Evolutionary conservation across 2,797 vertebrate genomes (phyloP), one percentile per base, ranked within the genome.

Genomic region (Malacoctenus gilli): DNA sequence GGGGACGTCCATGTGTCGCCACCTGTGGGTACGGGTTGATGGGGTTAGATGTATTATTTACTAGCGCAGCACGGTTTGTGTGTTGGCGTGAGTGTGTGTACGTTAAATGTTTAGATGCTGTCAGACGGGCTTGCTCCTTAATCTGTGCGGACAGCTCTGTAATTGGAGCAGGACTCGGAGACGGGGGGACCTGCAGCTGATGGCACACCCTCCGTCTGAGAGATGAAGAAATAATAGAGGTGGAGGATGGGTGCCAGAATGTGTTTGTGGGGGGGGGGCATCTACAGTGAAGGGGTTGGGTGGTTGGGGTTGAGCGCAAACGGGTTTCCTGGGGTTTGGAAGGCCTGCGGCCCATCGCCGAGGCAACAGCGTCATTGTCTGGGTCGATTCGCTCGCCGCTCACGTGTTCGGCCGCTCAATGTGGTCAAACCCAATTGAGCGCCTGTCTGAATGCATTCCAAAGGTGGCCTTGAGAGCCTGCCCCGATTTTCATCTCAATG

Each of bases 61-160:
- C 49, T 40, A 39, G 42, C 38, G 31, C 16, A 36, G 34, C 31
- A 42, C 39, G 23, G 41, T 47, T 55, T 42, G 13, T 46, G 41
- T 73, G 56, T 55, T 51, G 39, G 34, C 15, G 36, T 44, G 20
- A 38, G 30, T 40, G 30, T 32, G 30, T 32, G 30, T 32, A 12
- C 77, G 72, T 87, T 70, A 74, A 76, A 70, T 77, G 66, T 78
- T 77, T 59, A 68, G 68, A 66, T 68, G 72, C 70, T 79, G 72
- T 87, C 73, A 77, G 64, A 76, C 42, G 42, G 60, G 63, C 72
- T 59, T 55, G 38, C 66, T 76, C 76, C 84, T 85, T 83, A 89
- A 89, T 89, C 72, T 77, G 77, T 65, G 61, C 68, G 68, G 83
- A 87, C 87, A 86, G 82, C 68, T 83, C 80, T 83, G 82, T 85